Evolutionary conservation across 2,113 vertebrate species (phyloP).

Genomic region (Muscicapa adusta): DNA sequence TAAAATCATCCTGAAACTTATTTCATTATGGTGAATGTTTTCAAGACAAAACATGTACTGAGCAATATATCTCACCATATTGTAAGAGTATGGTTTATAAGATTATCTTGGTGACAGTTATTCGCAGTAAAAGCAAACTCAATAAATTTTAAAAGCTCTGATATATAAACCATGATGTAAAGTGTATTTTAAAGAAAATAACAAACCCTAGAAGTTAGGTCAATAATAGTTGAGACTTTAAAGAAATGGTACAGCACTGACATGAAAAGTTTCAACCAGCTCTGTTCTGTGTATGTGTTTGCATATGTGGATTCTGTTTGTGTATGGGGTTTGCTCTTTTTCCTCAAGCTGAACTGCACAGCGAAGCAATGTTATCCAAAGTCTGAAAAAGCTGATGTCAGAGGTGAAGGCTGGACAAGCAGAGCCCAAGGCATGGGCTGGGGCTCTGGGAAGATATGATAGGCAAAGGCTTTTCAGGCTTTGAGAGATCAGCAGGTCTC

Average conservation of each 20-base stretch:
- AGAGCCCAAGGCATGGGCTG: background rate
- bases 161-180: background rate
- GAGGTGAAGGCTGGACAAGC: background rate
- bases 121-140: background rate
- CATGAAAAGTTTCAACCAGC: background rate
- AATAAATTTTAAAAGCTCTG: background rate
- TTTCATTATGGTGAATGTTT: background rate
- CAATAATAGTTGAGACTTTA: background rate
- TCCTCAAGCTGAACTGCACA: background rate
- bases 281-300: background rate
- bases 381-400: background rate
- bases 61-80: background rate
- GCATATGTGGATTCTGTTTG: background rate
- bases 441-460: too few species aligned
- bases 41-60: background rate
- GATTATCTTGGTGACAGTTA: background rate
- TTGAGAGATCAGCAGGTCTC: background rate
- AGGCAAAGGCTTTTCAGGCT: background rate
- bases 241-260: background rate
- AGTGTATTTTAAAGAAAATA: background rate
- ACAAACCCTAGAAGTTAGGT: background rate
- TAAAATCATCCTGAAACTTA: background rate
- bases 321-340: accelerated
- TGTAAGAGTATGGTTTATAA: background rate
- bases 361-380: background rate